phyloP scores from a whole-genome alignment of 2,888 invertebrate species.

The Acleris holmiana region DNA sequence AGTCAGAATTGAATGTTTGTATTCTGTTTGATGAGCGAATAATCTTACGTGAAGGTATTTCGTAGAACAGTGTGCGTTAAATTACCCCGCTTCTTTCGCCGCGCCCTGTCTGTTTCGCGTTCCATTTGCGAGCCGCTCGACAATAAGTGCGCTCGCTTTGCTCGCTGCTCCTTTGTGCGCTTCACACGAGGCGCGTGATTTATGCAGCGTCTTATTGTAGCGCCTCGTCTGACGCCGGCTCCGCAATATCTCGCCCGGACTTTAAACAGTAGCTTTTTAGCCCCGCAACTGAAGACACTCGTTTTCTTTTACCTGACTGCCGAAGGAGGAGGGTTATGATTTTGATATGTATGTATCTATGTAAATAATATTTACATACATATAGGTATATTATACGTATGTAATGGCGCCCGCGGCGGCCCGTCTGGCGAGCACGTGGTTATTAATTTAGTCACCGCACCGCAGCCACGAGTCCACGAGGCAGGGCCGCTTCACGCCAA shows the following conservation, averaged over 20 bases:
- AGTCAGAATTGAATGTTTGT: too few relatives aligned
- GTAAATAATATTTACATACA: too few relatives aligned
- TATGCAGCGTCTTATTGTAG: slow-evolving; percentile 2
- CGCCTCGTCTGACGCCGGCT: background rate
- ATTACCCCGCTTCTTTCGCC: too few relatives aligned
- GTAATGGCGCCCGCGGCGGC: too few relatives aligned
- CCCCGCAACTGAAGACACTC: background rate
- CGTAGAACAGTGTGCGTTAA: too few relatives aligned
- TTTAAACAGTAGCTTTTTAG: background rate
- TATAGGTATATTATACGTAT: too few relatives aligned
- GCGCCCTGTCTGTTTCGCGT: background rate
- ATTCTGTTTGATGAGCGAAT: too few relatives aligned
- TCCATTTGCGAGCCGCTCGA: background rate
- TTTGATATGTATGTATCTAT: too few relatives aligned
- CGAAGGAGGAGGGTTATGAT: too few relatives aligned
- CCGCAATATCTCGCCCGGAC: background rate
- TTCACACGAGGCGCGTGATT: background rate
- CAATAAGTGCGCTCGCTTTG: background rate
- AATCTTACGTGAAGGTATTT: too few relatives aligned
- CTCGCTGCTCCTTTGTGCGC: background rate
- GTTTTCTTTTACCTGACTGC: too few relatives aligned
- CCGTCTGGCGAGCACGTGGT: background rate
- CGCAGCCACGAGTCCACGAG: background rate
- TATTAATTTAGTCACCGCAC: background rate
- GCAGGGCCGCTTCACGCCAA: background rate